Evolutionary conservation across 2,888 invertebrate species (phyloP).

Genomic region (Exephanes ischioxanthus): DNA sequence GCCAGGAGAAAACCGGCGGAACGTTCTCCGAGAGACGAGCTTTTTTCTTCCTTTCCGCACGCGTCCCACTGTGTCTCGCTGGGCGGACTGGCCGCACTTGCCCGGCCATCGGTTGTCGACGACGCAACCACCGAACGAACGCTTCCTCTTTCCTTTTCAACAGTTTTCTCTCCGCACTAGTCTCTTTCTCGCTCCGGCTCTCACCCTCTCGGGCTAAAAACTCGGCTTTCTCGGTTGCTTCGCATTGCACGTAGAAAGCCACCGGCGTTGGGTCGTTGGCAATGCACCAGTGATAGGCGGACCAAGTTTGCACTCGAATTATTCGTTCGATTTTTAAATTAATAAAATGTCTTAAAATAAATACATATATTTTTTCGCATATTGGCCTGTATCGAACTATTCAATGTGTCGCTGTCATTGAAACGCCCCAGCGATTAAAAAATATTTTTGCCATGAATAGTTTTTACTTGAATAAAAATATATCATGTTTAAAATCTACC

Average conservation of each 20-base stretch:
- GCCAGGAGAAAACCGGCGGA: slow-evolving; percentile 69
- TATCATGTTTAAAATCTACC: no score
- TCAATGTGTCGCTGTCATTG: not conserved
- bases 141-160: slow-evolving; percentile 32
- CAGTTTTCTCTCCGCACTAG: slow-evolving; percentile 35
- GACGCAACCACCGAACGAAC: slow-evolving; percentile 53
- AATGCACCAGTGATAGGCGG: not conserved
- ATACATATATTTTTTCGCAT: no score
- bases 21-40: slow-evolving; percentile 44
- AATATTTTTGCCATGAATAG: no score
- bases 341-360: not conserved
- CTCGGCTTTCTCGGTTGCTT: slow-evolving; percentile 2
- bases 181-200: slow-evolving; percentile 31
- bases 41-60: slow-evolving; percentile 51
- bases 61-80: slow-evolving; percentile 51
- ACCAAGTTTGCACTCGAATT: not conserved
- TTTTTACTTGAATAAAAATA: no score
- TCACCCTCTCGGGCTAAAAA: slow-evolving; percentile 32
- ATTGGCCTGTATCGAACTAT: not conserved
- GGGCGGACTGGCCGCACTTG: slow-evolving; percentile 28
- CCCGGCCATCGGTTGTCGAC: slow-evolving; percentile 61
- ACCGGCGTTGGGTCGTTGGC: slow-evolving; percentile 7
- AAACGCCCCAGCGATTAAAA: not conserved
- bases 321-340: not conserved
- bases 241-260: not conserved